Conservation (phyloP, 1,140 invertebrate species). For the Whitmania pigra region DNA sequence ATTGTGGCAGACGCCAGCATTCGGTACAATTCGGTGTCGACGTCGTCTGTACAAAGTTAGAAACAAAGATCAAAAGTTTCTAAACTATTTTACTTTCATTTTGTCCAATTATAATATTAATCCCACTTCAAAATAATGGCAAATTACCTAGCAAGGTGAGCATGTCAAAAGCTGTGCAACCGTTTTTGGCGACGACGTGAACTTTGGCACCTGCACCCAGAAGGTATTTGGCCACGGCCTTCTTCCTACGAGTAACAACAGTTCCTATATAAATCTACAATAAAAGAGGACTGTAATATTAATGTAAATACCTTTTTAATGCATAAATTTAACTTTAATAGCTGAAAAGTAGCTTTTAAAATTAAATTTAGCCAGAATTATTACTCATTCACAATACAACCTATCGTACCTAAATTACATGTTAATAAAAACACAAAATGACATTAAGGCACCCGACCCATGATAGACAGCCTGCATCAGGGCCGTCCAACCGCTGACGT, state of each 20-base stretch:
- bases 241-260: conserved; percentile 34
- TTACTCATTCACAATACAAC: neutral
- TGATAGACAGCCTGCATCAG: conserved; percentile 45
- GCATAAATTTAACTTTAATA: neutral
- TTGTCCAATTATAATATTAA: no score
- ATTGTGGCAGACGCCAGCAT: conserved; percentile 31
- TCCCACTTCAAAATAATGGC: neutral
- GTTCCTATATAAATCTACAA: neutral
- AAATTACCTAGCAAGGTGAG: conserved; percentile 39
- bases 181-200: conserved; percentile 39
- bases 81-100: neutral
- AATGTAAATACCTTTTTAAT: neutral
- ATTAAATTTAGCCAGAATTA: no score
- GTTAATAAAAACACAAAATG: no score
- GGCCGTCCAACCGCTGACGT: conserved; percentile 44
- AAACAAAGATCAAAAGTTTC: neutral
- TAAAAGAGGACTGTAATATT: conserved; percentile 4
- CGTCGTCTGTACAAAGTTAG: conserved; percentile 30
- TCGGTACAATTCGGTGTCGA: conserved; percentile 39
- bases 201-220: conserved; percentile 41
- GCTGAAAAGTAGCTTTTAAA: no score
- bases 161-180: conserved; percentile 44
- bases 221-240: conserved; percentile 39
- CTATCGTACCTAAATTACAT: no score
- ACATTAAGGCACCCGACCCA: conserved; percentile 40